A percentile compares a stretch with the other conserved stretches of the same genome.
Conservation (phyloP, 1,140 invertebrate genomes). For the Orussus abietinus region DNA sequence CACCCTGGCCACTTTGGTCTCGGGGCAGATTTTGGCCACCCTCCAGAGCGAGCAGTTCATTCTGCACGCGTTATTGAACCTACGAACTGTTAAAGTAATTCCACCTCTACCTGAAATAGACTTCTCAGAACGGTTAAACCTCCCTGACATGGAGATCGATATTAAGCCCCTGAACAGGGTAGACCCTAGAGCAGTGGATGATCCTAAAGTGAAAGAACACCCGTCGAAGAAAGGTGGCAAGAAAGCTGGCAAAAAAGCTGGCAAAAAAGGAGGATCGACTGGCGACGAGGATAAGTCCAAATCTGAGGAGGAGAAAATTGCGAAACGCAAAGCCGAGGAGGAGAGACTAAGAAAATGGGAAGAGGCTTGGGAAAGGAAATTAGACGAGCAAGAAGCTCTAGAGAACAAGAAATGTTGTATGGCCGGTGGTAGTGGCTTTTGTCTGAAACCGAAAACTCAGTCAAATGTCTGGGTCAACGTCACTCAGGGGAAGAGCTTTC, state of each 20-base stretch:
- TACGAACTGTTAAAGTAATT: no score
- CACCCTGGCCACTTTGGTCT: no score
- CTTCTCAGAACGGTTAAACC: no score
- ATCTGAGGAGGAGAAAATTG: not conserved
- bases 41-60: no score
- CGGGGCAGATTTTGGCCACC: no score
- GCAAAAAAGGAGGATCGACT: not conserved
- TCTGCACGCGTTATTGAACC: no score
- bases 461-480: slow-evolving; percentile 29
- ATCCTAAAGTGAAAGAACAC: not conserved
- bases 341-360: slow-evolving; percentile 21
- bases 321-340: slow-evolving; percentile 2
- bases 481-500: slow-evolving; percentile 15
- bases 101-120: no score
- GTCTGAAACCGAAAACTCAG: slow-evolving; percentile 19
- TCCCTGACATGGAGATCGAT: no score
- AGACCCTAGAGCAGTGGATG: no score
- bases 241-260: not conserved
- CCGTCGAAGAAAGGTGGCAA: not conserved
- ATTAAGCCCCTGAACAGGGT: no score
- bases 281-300: not conserved
- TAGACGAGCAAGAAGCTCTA: slow-evolving; percentile 13
- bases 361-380: slow-evolving; percentile 20
- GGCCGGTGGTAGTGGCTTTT: slow-evolving; percentile 16
- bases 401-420: slow-evolving; percentile 20